Percentiles rank a stretch among this genome's conserved stretches.
These are phyloP conservation scores for Aphis gossypii DNA, from an alignment of 1,140 invertebrate genomes.

Conservation along the genomic window DNA sequence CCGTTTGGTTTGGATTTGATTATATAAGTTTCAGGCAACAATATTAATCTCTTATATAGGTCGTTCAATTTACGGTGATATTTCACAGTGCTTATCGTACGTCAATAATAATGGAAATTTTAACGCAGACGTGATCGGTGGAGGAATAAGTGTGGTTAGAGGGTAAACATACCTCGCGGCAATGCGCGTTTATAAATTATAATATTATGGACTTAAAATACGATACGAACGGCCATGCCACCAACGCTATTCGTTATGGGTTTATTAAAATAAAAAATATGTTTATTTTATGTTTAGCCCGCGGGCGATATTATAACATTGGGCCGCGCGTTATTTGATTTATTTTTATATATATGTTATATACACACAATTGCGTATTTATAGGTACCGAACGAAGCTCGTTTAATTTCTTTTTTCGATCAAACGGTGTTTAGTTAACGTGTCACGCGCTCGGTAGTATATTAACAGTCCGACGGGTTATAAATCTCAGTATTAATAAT, in stretches of 20 bases:
- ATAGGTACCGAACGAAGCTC: conserved; percentile 3
- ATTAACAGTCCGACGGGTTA: background rate
- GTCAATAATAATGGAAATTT: background rate
- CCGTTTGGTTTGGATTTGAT: background rate
- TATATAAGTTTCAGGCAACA: background rate
- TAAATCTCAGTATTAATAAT: background rate
- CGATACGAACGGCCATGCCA: background rate
- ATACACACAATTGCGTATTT: background rate
- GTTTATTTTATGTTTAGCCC: conserved; percentile 8
- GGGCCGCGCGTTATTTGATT: background rate
- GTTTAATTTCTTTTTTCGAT: conserved; percentile 20
- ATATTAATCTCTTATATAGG: background rate
- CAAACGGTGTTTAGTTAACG: conserved; percentile 33
- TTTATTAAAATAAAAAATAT: conserved; percentile 21
- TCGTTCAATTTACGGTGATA: background rate
- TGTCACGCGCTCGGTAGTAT: conserved; percentile 15
- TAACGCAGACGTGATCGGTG: background rate
- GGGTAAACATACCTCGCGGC: background rate
- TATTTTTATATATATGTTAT: background rate
- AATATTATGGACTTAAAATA: conserved; percentile 1
- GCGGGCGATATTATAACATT: background rate
- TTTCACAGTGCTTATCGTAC: background rate
- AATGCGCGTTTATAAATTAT: background rate
- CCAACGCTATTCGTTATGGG: background rate
- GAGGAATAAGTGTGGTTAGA: background rate